Evolutionary conservation across 37 sponge, comb jelly and placozoan species (phyloP).

Genomic region (Spongia lamella): DNA sequence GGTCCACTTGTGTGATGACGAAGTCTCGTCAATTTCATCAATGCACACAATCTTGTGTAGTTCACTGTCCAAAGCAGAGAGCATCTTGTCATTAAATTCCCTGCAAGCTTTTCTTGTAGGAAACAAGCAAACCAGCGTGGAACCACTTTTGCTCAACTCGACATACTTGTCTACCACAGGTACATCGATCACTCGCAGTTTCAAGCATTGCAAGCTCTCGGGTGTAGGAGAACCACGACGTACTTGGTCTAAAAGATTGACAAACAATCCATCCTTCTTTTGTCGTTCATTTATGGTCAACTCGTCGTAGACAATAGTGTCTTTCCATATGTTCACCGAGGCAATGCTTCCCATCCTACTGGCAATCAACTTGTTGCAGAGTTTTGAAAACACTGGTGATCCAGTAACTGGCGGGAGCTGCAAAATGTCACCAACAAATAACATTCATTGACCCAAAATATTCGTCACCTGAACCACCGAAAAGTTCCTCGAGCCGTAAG

Average conservation of each 20-base stretch:
- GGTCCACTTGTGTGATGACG: slow-evolving; percentile 44
- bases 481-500: slow-evolving; percentile 48
- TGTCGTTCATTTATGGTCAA: slow-evolving; percentile 75
- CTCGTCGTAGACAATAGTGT: slow-evolving; percentile 37
- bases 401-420: slow-evolving; percentile 54
- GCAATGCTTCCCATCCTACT: slow-evolving; percentile 5
- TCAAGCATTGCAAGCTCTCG: neutral
- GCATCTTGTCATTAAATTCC: slow-evolving; percentile 29
- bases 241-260: too few relatives aligned
- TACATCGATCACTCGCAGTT: neutral
- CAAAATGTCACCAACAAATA: slow-evolving; percentile 50
- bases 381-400: neutral
- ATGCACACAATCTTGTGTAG: too few relatives aligned
- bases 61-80: slow-evolving; percentile 3
- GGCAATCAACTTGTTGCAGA: neutral
- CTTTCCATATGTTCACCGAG: slow-evolving; percentile 41
- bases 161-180: slow-evolving; percentile 21
- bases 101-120: slow-evolving; percentile 21
- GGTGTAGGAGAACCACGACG: too few relatives aligned
- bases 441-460: slow-evolving; percentile 35
- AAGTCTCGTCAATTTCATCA: slow-evolving; percentile 61
- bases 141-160: slow-evolving; percentile 22
- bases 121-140: slow-evolving; percentile 41
- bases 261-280: slow-evolving; percentile 18
- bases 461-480: slow-evolving; percentile 27